Conservation (phyloP, 2,797 vertebrate species). For the Coluber constrictor region DNA sequence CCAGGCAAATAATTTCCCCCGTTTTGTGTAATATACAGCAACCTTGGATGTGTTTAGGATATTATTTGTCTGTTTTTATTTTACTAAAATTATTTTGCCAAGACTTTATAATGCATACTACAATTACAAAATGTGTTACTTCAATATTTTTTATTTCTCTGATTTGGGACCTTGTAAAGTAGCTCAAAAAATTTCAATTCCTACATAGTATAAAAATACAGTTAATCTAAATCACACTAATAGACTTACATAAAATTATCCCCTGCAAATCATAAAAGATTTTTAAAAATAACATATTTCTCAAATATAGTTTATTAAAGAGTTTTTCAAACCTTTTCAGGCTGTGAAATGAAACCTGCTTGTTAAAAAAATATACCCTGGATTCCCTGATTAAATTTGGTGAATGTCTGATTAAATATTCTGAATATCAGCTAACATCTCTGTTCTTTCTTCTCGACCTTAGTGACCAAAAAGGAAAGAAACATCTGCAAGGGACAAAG, state of each 20-base stretch:
- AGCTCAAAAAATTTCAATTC: background rate
- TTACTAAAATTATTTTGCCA: background rate
- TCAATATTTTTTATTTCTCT: background rate
- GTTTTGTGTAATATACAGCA: background rate
- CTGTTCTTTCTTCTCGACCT: background rate
- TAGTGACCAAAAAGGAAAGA: background rate
- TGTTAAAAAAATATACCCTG: background rate
- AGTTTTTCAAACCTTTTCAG: background rate
- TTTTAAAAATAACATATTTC: background rate
- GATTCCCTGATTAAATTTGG: background rate
- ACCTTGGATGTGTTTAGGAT: background rate
- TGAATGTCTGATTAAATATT: background rate
- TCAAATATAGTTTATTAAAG: background rate
- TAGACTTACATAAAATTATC: background rate
- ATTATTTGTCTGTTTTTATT: background rate
- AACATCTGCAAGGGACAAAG: background rate
- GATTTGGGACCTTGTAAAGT: background rate
- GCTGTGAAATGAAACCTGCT: background rate
- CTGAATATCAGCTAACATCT: background rate
- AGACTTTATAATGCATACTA: background rate
- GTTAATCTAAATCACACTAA: background rate
- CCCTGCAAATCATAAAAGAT: background rate
- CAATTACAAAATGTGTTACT: background rate
- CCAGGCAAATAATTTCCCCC: background rate
- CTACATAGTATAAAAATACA: background rate